Evolutionary conservation across 2,797 vertebrate genomes (phyloP).

Genomic region (Botia kubotai): DNA sequence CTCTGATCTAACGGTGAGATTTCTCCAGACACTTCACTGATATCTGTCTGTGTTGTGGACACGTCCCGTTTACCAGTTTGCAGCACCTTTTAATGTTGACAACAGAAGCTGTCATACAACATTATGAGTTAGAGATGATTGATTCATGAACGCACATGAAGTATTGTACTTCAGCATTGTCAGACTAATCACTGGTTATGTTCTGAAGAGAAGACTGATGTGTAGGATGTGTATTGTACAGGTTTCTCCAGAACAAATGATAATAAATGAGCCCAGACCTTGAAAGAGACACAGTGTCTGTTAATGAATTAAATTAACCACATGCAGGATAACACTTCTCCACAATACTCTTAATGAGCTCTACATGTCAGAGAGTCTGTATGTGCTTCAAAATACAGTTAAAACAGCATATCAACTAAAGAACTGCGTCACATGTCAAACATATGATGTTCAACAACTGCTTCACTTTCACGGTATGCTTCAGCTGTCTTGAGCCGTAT

Average conservation of each 20-base stretch:
- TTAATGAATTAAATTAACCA: constrained; percentile 48
- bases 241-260: constrained; percentile 18
- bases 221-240: constrained; percentile 22
- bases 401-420: constrained; percentile 1
- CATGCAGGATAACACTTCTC: constrained; percentile 8
- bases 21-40: constrained; percentile 12
- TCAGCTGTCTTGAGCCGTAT: too few relatives aligned
- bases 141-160: neutral
- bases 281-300: constrained; percentile 37
- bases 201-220: constrained; percentile 28
- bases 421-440: neutral
- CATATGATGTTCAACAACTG: neutral
- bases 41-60: neutral
- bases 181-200: constrained; percentile 19
- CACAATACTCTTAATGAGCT: neutral
- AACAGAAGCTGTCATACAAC: neutral
- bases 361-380: neutral
- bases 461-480: neutral
- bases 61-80: neutral
- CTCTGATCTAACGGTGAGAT: neutral
- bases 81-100: neutral
- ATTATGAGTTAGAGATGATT: neutral
- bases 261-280: constrained; percentile 29
- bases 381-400: neutral
- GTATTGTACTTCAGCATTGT: constrained; percentile 22